Conservation (phyloP, 2,797 vertebrate species). For the Lagocephalus sceleratus region DNA sequence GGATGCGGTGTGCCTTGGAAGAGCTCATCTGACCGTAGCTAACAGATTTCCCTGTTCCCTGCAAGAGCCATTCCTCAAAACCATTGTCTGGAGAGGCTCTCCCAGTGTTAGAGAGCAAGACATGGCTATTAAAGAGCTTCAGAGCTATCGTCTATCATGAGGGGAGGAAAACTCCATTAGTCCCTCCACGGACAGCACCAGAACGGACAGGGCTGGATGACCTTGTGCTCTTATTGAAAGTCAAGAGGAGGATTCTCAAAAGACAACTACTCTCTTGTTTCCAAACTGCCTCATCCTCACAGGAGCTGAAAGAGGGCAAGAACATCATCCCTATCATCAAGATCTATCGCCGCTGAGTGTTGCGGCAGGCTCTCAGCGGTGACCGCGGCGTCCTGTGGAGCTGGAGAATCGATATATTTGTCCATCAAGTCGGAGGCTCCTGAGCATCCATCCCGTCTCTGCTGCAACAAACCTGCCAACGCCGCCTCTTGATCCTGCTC, state of each 20-base stretch:
- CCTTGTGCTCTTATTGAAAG: conserved; percentile 11
- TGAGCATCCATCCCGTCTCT: conserved; percentile 37
- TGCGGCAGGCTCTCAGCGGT: conserved; percentile 22
- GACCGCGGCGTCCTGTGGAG: conserved; percentile 37
- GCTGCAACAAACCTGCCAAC: conserved; percentile 47
- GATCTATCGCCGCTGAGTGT: conserved; percentile 9
- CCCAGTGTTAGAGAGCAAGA: conserved; percentile 45
- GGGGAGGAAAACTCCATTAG: conserved; percentile 25
- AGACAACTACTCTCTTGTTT: too few relatives aligned
- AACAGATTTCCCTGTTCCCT: conserved; percentile 65
- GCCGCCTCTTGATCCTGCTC: conserved; percentile 54
- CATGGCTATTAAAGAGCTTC: conserved; percentile 44
- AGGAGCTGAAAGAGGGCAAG: conserved; percentile 7
- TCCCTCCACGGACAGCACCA: not conserved
- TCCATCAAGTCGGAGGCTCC: conserved; percentile 36
- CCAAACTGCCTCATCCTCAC: too few relatives aligned
- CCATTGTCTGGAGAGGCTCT: conserved; percentile 32
- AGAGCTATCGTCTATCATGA: conserved; percentile 23
- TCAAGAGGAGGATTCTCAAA: not conserved
- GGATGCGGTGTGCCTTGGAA: conserved; percentile 50
- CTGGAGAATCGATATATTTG: conserved; percentile 46
- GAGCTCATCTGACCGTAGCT: conserved; percentile 62
- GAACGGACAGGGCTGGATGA: conserved; percentile 15
- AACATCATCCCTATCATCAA: conserved; percentile 19
- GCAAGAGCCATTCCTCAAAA: conserved; percentile 44